These are phyloP conservation scores for Caenorhabditis sp. DNA, from an alignment of 2,888 invertebrate genomes.

Conservation along the genomic window DNA sequence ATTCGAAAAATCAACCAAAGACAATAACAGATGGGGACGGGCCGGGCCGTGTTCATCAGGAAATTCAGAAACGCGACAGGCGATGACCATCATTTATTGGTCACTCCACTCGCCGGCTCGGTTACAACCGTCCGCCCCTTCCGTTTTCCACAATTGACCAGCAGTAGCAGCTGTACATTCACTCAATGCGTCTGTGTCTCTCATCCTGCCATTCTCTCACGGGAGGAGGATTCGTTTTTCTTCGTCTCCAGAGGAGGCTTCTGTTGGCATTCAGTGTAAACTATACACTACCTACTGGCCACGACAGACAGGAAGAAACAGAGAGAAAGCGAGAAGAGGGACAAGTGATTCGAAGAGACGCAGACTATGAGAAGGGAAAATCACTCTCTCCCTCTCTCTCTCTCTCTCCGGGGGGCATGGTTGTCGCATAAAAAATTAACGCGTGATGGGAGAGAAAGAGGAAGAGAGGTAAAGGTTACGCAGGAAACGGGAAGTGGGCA, in stretches of 20 bases:
- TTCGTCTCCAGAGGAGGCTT: constrained; percentile 30
- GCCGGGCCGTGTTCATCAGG: constrained; percentile 37
- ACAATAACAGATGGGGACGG: background rate
- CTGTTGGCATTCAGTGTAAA: constrained; percentile 34
- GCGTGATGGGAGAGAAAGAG: constrained; percentile 2
- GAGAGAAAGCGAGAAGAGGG: constrained; percentile 1
- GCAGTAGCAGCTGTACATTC: constrained; percentile 46
- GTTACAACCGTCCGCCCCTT: background rate
- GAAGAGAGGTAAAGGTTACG: background rate
- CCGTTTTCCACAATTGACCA: constrained; percentile 29
- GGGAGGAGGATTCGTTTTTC: constrained; percentile 21
- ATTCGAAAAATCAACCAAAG: constrained; percentile 16
- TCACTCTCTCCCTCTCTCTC: too few species aligned
- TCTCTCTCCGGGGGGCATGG: constrained; percentile 1
- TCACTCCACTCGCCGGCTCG: too few species aligned
- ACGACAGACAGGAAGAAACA: constrained; percentile 18
- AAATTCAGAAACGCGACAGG: constrained; percentile 13
- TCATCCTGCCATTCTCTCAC: constrained; percentile 36
- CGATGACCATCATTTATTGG: background rate
- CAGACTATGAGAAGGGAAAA: background rate
- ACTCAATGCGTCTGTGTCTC: constrained; percentile 38
- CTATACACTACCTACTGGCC: constrained; percentile 41
- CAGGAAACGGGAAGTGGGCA: too few species aligned
- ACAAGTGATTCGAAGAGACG: background rate
- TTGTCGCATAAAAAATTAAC: constrained; percentile 32